Evolutionary conservation across 2,113 vertebrate genomes (phyloP), one percentile per base, ranked within the genome.

Genomic region (Crotalus helleri): DNA sequence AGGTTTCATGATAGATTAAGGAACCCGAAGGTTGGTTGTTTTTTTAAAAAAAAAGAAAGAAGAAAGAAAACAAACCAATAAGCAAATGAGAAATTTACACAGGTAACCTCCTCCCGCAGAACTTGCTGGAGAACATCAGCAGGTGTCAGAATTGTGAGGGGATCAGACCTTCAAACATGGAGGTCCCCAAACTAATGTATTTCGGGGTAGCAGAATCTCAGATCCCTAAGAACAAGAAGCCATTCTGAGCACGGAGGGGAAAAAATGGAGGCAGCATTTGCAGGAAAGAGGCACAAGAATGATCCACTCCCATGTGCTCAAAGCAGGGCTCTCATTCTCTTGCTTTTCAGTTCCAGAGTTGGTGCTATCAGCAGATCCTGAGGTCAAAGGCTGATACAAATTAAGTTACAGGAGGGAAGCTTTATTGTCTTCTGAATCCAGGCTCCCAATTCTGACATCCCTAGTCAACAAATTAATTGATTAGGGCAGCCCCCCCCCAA

Each of bases 1-100:
- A 91, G 59, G 88, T 92, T 97, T 92, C 61, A 51, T 92, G 93
- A 93, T 93, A 88, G 93, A 69, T 93, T 91, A 54, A 92, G 95
- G 44, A 81, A 44, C 74, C 7, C 21, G 74, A 44, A 81, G 74
- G 74, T 81, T 81, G 49, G 46, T 49, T 49, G 46, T 49, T 49
- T 51, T 51, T 39, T 8, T n/a, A n/a, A 64, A 64, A 2, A 59
- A n/a, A 69, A n/a, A 64, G 9, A 23, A 64, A 64, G 6, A 59
- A n/a, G 15, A 15, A 69, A 15, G 21, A 81, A 81, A 39, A 21
- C 7, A 19, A 39, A 21, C 33, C 7, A 21, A 21, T 33, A 39
- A 39, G 88, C 59, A 29, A 85, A 85, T 33, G 57, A 90, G 44
- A 57, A 91, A 93, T 89, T 91, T 44, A 29, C 74, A 94, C 51